These are phyloP conservation scores for Lasioglossum leucozonium DNA, from an alignment of 2,888 invertebrate genomes.

Conservation along the genomic window DNA sequence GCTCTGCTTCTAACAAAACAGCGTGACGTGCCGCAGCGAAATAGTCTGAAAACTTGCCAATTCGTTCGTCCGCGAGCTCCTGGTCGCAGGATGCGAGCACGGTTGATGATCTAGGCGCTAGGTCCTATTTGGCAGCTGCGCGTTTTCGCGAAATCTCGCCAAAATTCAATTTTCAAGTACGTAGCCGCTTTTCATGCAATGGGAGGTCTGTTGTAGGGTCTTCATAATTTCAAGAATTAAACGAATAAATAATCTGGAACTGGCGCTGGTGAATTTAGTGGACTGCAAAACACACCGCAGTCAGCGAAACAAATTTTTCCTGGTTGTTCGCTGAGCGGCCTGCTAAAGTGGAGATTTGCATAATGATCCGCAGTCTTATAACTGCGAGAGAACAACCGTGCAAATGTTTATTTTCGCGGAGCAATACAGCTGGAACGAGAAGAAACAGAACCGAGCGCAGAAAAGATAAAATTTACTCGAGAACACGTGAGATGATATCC, in stretches of 20 bases:
- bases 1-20: slow-evolving; percentile 38
- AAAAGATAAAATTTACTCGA: background rate
- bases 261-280: too few relatives aligned
- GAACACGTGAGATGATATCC: background rate
- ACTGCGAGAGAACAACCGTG: background rate
- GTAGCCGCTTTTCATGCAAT: background rate
- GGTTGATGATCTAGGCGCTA: slow-evolving; percentile 34
- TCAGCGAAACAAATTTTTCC: background rate
- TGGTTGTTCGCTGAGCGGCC: background rate
- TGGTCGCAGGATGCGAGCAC: background rate
- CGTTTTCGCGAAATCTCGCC: background rate
- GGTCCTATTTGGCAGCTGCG: slow-evolving; percentile 43
- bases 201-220: background rate
- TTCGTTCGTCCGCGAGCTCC: slow-evolving; percentile 28
- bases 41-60: slow-evolving; percentile 55
- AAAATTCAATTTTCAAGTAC: background rate
- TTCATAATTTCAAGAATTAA: background rate
- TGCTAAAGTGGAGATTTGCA: background rate
- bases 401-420: background rate
- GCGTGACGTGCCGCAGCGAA: slow-evolving; percentile 36
- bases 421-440: background rate
- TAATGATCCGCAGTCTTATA: background rate
- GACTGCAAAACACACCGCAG: background rate
- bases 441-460: background rate
- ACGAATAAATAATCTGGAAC: too few relatives aligned